phyloP scores from a whole-genome alignment of 2,888 invertebrate genomes.

The Crioceris asparagi region DNA sequence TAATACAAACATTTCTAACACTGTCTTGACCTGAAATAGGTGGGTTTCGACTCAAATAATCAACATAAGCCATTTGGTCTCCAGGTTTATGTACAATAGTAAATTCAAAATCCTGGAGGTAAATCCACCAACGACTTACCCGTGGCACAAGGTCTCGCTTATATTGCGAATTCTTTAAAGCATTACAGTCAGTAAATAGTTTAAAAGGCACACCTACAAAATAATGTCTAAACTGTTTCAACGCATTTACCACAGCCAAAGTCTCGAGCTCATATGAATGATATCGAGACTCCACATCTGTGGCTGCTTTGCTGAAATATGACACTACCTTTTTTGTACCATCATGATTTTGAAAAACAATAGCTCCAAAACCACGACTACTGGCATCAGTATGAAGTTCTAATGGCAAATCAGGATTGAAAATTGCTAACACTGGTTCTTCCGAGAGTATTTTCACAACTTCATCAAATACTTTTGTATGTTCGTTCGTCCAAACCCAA shows the following conservation, averaged over 20 bases:
- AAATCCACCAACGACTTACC: slow-evolving; percentile 9
- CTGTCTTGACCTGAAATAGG: no score
- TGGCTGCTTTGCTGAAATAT: slow-evolving; percentile 12
- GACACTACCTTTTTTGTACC: slow-evolving; percentile 8
- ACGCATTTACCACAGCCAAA: slow-evolving; percentile 4
- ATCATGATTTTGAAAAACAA: slow-evolving; percentile 10
- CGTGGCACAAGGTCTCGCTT: slow-evolving; percentile 5
- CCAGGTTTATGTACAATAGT: slow-evolving; percentile 8
- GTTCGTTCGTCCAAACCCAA: slow-evolving; percentile 10
- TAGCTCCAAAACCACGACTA: slow-evolving; percentile 11
- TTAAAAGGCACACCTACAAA: slow-evolving; percentile 3
- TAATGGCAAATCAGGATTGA: slow-evolving; percentile 8
- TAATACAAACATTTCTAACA: no score
- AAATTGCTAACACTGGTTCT: slow-evolving; percentile 12
- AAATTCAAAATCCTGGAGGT: slow-evolving; percentile 8
- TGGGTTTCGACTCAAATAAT: slow-evolving; percentile 11
- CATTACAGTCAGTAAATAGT: slow-evolving; percentile 5
- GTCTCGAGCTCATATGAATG: slow-evolving; percentile 17
- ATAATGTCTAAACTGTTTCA: slow-evolving; percentile 5
- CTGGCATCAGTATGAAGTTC: slow-evolving; percentile 15
- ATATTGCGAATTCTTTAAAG: slow-evolving; percentile 1
- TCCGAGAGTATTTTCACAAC: slow-evolving; percentile 1
- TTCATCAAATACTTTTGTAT: slow-evolving; percentile 5
- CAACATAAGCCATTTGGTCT: slow-evolving; percentile 8
- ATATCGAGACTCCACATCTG: slow-evolving; percentile 8